These are phyloP conservation scores for Colinus virginianus DNA, from an alignment of 2,113 vertebrate genomes.

Conservation along the genomic window DNA sequence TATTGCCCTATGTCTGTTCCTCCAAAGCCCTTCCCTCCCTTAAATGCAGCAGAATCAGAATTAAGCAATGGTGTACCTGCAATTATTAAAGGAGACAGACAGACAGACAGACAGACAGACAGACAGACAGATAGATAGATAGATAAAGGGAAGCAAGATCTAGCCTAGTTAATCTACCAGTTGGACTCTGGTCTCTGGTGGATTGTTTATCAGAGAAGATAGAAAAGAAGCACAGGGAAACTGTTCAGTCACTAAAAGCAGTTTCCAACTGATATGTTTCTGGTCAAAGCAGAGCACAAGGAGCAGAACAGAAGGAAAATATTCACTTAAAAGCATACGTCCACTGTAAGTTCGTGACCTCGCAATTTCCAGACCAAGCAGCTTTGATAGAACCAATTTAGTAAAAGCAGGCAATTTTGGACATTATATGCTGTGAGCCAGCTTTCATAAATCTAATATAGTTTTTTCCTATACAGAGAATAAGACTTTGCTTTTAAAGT, in stretches of 20 bases:
- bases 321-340: neutral
- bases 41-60: neutral
- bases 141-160: neutral
- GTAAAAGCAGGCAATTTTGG: slow-evolving; percentile 32
- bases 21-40: neutral
- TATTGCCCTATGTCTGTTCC: neutral
- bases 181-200: neutral
- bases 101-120: no score
- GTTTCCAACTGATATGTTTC: neutral
- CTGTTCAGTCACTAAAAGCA: neutral
- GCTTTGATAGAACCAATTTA: slow-evolving; percentile 38
- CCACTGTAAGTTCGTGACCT: neutral
- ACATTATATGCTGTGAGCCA: slow-evolving; percentile 10
- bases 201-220: slow-evolving; percentile 5
- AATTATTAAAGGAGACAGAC: neutral
- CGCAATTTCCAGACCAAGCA: slow-evolving; percentile 12
- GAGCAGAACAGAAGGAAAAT: neutral
- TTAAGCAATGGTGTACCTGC: neutral
- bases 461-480: slow-evolving; percentile 15
- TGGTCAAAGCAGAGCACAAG: neutral
- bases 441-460: slow-evolving; percentile 62
- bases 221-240: neutral
- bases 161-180: neutral
- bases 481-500: neutral
- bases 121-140: no score